phyloP scores from a whole-genome alignment of 2,888 invertebrate genomes.

The Andrena dorsata region DNA sequence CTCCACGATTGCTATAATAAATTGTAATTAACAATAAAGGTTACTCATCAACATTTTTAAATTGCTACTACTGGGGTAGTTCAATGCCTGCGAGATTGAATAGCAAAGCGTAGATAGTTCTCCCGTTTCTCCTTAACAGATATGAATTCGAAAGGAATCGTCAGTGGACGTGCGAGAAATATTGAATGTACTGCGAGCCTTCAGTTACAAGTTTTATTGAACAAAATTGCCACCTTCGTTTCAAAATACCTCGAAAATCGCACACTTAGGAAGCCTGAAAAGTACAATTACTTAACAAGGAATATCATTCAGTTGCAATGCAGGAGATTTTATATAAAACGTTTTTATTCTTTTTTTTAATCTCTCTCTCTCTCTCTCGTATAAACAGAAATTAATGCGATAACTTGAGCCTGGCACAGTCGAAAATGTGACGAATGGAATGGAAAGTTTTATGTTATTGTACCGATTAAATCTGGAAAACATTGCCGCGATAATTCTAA shows the following conservation, averaged over 20 bases:
- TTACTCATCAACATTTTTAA: constrained; percentile 57
- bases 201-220: constrained; percentile 47
- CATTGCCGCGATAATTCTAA: constrained; percentile 49
- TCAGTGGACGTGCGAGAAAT: not conserved
- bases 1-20: constrained; percentile 65
- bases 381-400: constrained; percentile 59
- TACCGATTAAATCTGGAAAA: constrained; percentile 45
- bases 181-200: constrained; percentile 13
- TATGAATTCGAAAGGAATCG: constrained; percentile 14
- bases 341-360: constrained; percentile 62
- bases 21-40: constrained; percentile 72
- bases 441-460: constrained; percentile 58
- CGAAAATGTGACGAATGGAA: constrained; percentile 64
- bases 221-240: constrained; percentile 27
- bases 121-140: not conserved
- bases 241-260: constrained; percentile 11
- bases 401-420: constrained; percentile 44
- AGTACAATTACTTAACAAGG: constrained; percentile 20
- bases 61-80: constrained; percentile 25
- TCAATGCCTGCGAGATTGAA: not conserved
- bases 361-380: constrained; percentile 17
- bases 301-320: constrained; percentile 10
- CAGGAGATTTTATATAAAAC: constrained; percentile 65
- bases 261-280: not conserved
- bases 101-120: not conserved